Conservation (phyloP, 2,113 vertebrate genomes). For the Arizona elegans region DNA sequence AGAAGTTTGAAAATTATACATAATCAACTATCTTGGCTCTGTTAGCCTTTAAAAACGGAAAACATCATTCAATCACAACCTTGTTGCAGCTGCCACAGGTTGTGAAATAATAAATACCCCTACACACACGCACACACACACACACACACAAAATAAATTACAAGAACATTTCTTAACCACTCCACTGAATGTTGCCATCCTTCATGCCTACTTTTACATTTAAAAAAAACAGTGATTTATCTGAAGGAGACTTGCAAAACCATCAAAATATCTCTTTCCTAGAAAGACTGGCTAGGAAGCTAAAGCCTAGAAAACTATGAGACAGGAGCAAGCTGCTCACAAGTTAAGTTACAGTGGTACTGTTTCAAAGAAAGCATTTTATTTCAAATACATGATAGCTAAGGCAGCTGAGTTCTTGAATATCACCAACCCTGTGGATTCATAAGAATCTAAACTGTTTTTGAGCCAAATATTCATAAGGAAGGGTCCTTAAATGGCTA, state of each 20-base stretch:
- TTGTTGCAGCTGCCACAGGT: neutral
- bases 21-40: neutral
- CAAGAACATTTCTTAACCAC: neutral
- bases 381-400: neutral
- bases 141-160: neutral
- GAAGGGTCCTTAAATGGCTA: neutral
- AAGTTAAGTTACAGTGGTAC: neutral
- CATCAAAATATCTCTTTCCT: neutral
- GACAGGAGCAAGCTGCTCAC: neutral
- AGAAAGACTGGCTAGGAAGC: neutral
- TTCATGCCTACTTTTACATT: neutral
- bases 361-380: neutral
- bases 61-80: neutral
- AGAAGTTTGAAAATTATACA: neutral
- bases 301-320: neutral
- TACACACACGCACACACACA: neutral
- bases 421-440: neutral
- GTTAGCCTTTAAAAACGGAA: neutral
- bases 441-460: neutral
- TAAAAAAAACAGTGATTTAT: neutral
- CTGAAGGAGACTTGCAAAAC: neutral
- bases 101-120: neutral
- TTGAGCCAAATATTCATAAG: neutral
- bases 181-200: neutral
- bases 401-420: neutral